These are phyloP conservation scores for Anas acuta DNA, from an alignment of 2,797 vertebrate genomes.

Conservation along the genomic window DNA sequence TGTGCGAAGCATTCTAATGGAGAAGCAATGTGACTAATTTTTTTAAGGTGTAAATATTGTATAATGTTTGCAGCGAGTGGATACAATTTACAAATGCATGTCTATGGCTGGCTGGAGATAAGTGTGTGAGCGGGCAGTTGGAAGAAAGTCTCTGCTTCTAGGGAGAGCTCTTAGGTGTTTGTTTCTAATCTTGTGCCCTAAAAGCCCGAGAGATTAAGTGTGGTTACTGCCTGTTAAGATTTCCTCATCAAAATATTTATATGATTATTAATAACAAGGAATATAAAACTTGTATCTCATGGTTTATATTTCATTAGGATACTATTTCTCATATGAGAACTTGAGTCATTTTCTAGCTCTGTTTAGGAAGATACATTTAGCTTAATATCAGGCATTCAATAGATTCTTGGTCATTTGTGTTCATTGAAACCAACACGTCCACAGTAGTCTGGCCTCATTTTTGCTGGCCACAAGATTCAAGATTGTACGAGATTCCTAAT, in stretches of 20 bases:
- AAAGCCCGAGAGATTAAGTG: background rate
- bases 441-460: accelerated
- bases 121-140: background rate
- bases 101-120: background rate
- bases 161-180: background rate
- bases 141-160: background rate
- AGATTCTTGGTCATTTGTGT: background rate
- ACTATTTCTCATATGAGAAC: background rate
- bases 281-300: background rate
- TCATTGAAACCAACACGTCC: background rate
- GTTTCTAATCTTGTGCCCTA: background rate
- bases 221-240: background rate
- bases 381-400: background rate
- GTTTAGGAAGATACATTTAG: background rate
- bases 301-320: background rate
- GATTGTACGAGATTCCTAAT: too few relatives aligned
- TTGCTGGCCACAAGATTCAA: background rate
- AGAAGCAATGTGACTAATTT: background rate
- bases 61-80: background rate
- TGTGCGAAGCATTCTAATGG: background rate
- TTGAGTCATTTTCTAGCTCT: background rate
- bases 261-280: background rate
- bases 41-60: background rate
- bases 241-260: background rate
- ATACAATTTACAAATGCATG: background rate